Evolutionary conservation across 2,113 vertebrate genomes (phyloP).

Genomic region (Megalops atlanticus): DNA sequence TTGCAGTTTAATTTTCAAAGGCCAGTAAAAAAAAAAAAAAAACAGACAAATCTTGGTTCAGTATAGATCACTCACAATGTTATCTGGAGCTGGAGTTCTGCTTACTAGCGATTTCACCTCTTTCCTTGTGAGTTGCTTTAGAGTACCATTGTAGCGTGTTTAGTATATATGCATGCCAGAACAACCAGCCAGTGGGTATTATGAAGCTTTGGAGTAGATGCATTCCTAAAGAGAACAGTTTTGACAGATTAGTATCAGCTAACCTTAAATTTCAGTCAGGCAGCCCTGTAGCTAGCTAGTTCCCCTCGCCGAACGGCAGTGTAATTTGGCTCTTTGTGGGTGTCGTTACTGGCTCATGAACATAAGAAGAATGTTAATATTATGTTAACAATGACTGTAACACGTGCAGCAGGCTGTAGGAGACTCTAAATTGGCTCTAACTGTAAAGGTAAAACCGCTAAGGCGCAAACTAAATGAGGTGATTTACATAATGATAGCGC

Average conservation of each 20-base stretch:
- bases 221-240: not conserved
- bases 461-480: no score
- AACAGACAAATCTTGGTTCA: not conserved
- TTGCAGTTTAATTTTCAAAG: not conserved
- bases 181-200: not conserved
- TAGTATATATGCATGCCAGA: not conserved
- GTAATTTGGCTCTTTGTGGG: not conserved
- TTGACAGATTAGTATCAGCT: not conserved
- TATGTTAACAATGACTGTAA: not conserved
- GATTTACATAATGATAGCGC: no score
- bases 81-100: no score
- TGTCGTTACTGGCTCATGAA: not conserved
- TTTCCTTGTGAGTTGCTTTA: no score
- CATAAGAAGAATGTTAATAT: not conserved
- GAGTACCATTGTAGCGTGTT: not conserved
- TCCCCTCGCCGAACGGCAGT: not conserved
- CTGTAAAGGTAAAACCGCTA: no score
- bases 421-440: no score
- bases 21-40: no score
- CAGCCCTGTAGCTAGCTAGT: not conserved
- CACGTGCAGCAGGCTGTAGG: no score
- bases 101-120: no score
- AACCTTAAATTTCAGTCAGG: not conserved
- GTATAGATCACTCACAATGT: not conserved
- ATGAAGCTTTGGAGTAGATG: not conserved